Base-by-base conservation (phyloP, 2,113 vertebrate species). In the Prionailurus viverrinus region DNA sequence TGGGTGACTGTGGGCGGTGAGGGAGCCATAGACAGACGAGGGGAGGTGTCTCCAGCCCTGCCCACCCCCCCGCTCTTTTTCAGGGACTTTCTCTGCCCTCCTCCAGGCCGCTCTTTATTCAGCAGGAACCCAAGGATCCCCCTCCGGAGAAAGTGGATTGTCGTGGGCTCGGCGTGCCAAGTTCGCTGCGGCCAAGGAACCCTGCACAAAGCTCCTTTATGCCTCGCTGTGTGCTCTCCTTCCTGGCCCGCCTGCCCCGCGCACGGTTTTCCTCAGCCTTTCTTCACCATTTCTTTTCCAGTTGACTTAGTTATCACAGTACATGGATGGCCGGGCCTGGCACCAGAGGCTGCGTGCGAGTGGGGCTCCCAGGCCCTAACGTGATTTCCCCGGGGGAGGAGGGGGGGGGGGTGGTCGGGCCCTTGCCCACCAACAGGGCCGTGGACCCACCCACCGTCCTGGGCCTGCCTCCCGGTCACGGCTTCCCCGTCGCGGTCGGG, bases 201-300 rank as follows among this genome's bases (percentile, higher is more conserved):
- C 88, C 74, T 3, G 91, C 98, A 99, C 99, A 99, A 99, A 98
- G 98, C 93, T 4, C 92, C 98, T 99, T 98, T 99, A 98, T 99
- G 97, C 96, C 91, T 69, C 84, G 83, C 98, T 95, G 98, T 79
- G 92, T 95, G 97, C 98, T 95, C 98, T 95, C 97, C 98, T 98
- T 98, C 98, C 98, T 93, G 98, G 97, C 98, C 98, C 96, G 97
- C 98, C 98, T 97, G 98, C 98, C 98, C 97, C 39, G 45, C 58
- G 84, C 93, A 91, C 94, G 55, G 81, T 97, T 98, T 98, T 96
- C 98, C 98, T 98, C 76, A 63, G 97, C 97, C 98, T 98, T 98
- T 98, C 98, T 98, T 97, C 97, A 98, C 97, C 94, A 92, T 97
- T 98, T 98, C 98, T 98, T 98, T 98, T 98, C 98, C 98, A 98